phyloP scores from a whole-genome alignment of 2,797 vertebrate genomes.

The Holocentrus rufus region DNA sequence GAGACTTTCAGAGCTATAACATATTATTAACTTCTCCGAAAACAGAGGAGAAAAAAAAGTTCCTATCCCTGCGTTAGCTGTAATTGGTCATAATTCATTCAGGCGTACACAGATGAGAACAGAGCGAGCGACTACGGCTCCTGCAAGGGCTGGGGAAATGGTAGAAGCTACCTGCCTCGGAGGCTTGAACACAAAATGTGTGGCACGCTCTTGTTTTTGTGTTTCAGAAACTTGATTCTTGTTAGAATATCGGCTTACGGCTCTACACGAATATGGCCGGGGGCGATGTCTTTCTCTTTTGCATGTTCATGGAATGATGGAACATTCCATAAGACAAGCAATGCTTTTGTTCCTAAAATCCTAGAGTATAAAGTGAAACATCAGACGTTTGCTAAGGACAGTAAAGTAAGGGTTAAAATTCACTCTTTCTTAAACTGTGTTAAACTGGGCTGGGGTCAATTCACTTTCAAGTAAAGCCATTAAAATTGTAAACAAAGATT shows the following conservation, averaged over 20 bases:
- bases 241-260: conserved; percentile 79
- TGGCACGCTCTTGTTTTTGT: conserved; percentile 75
- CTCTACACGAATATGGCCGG: conserved; percentile 70
- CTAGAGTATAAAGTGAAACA: conserved; percentile 29
- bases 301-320: conserved; percentile 67
- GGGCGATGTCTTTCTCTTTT: conserved; percentile 66
- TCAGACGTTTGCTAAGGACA: neutral
- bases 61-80: conserved; percentile 32
- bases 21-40: conserved; percentile 45
- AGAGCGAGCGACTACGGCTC: conserved; percentile 49
- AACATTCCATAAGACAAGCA: conserved; percentile 68
- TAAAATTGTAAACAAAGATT: neutral
- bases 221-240: conserved; percentile 80
- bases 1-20: conserved; percentile 33
- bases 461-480: neutral
- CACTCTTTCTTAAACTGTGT: neutral
- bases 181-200: conserved; percentile 73
- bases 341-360: conserved; percentile 42
- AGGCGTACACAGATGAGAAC: conserved; percentile 12
- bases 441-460: neutral
- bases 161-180: conserved; percentile 62
- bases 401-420: neutral
- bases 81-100: conserved; percentile 44
- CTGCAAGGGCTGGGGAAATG: conserved; percentile 56
- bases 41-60: conserved; percentile 3